These are phyloP conservation scores for Meloidogyne floridensis DNA, from an alignment of 1,140 invertebrate species.

Conservation along the genomic window DNA sequence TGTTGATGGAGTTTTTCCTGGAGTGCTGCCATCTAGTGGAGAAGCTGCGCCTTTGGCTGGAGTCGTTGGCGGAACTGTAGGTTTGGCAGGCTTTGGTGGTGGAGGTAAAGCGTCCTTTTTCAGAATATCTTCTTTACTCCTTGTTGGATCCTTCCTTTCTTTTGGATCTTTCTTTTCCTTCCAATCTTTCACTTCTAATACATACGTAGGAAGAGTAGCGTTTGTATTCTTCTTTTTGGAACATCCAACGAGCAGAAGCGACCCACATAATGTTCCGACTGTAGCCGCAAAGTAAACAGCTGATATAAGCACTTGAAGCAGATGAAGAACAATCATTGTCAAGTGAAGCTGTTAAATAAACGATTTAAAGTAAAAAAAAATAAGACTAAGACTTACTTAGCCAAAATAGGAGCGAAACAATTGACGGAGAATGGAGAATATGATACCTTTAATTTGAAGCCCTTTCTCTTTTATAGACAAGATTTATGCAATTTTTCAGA, in stretches of 20 bases:
- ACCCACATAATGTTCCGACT: background rate
- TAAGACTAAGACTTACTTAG: too few species aligned
- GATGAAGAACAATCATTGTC: background rate
- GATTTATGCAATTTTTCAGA: too few species aligned
- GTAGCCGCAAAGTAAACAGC: background rate
- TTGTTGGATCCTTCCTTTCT: background rate
- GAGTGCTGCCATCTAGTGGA: background rate
- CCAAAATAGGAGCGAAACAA: too few species aligned
- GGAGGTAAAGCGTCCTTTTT: background rate
- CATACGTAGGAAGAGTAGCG: too few species aligned
- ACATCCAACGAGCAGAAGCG: background rate
- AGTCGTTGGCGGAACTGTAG: background rate
- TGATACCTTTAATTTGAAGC: too few species aligned
- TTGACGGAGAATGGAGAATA: too few species aligned
- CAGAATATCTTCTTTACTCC: background rate
- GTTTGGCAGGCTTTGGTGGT: background rate
- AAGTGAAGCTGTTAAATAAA: background rate
- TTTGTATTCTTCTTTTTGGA: background rate
- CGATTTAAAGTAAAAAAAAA: too few species aligned
- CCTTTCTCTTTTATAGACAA: too few species aligned
- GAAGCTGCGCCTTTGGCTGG: background rate
- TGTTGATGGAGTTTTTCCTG: background rate
- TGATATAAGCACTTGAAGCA: background rate
- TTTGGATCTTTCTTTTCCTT: background rate
- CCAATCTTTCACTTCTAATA: background rate